These are phyloP conservation scores for Erpornis zantholeuca DNA, from an alignment of 2,113 vertebrate species.

Conservation along the genomic window DNA sequence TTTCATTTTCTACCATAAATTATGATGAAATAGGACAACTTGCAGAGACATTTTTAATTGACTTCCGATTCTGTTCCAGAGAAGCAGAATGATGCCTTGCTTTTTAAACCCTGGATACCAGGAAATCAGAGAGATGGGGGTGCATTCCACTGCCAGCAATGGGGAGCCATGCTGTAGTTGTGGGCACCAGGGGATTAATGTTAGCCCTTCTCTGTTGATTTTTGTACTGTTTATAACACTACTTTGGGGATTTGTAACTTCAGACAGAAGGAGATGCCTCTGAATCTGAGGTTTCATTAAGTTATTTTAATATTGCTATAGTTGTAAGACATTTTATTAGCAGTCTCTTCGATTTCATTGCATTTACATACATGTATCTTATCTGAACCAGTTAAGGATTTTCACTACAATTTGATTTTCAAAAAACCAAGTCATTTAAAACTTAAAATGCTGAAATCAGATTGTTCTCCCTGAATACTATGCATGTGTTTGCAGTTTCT, in stretches of 20 bases:
- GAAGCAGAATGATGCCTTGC: slow-evolving; percentile 68
- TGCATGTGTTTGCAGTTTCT: slow-evolving; percentile 42
- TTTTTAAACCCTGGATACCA: slow-evolving; percentile 56
- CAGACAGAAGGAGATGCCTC: slow-evolving; percentile 59
- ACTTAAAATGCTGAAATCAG: not conserved
- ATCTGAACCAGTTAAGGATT: slow-evolving; percentile 72
- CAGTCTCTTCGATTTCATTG: slow-evolving; percentile 56
- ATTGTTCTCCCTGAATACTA: slow-evolving; percentile 47
- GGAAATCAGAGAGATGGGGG: slow-evolving; percentile 47
- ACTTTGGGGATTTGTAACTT: slow-evolving; percentile 71
- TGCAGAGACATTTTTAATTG: not conserved
- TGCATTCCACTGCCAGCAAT: slow-evolving; percentile 46
- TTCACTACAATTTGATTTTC: slow-evolving; percentile 77
- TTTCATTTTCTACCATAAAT: slow-evolving; percentile 29
- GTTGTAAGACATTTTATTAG: slow-evolving; percentile 59
- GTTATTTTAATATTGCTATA: slow-evolving; percentile 73
- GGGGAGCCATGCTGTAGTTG: slow-evolving; percentile 25
- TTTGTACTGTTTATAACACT: slow-evolving; percentile 79
- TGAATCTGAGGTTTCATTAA: slow-evolving; percentile 60
- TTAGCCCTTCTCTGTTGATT: slow-evolving; percentile 50
- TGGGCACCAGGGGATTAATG: slow-evolving; percentile 47
- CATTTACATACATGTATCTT: slow-evolving; percentile 42
- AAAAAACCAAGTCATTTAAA: slow-evolving; percentile 27
- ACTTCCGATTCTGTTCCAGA: slow-evolving; percentile 6
- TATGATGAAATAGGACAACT: not conserved